These are phyloP conservation scores for Drosophila bifasciata DNA, from an alignment of 1,140 invertebrate genomes.

Conservation along the genomic window DNA sequence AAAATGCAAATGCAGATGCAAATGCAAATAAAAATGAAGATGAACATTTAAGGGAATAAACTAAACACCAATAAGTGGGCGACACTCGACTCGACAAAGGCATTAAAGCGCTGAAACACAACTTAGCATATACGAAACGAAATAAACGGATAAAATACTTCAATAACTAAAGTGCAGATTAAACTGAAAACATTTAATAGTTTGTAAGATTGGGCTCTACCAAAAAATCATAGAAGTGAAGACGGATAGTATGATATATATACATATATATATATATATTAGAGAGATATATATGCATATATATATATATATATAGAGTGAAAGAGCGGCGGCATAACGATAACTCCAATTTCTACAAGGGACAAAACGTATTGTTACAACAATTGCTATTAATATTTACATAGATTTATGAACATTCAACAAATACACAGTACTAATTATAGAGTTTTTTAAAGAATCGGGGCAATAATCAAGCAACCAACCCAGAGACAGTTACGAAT, in stretches of 20 bases:
- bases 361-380: constrained; percentile 68
- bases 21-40: constrained; percentile 45
- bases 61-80: constrained; percentile 30
- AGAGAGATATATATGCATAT: constrained; percentile 12
- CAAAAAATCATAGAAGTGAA: constrained; percentile 31
- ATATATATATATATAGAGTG: constrained; percentile 16
- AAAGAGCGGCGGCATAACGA: constrained; percentile 29
- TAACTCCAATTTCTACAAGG: constrained; percentile 79
- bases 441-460: constrained; percentile 15
- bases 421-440: constrained; percentile 20
- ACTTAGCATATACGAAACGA: constrained; percentile 55
- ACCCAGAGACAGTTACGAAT: constrained; percentile 5
- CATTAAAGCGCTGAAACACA: constrained; percentile 34
- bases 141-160: constrained; percentile 42
- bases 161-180: constrained; percentile 56
- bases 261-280: background rate
- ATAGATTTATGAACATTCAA: constrained; percentile 42
- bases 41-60: constrained; percentile 31
- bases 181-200: constrained; percentile 66
- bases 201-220: constrained; percentile 59
- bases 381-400: constrained; percentile 64
- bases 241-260: background rate
- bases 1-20: constrained; percentile 32
- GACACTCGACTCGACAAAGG: no score
- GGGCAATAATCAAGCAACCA: constrained; percentile 7